Base-by-base conservation (phyloP, 2,113 vertebrate species). In the Sylvietta virens region DNA sequence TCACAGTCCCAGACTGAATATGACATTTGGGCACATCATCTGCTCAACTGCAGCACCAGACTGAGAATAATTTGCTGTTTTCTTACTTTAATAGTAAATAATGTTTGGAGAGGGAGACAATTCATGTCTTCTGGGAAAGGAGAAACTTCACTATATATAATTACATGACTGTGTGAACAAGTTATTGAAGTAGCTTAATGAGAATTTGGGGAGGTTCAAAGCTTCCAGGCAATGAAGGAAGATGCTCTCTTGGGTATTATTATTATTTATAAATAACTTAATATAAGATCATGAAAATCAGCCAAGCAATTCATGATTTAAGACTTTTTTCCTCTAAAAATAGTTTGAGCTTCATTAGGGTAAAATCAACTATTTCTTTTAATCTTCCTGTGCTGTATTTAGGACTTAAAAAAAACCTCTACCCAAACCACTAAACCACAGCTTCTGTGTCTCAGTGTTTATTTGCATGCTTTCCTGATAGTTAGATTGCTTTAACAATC, bases 261-360 rank as follows among this genome's bases (percentile, higher is more conserved):
- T 96, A 79, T 84, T 96, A 88, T 95, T 96, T 96, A 96, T 97
- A 96, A 96, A 94, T 92, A 97, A 94, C 93, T 85, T 88, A 90
- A 81, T 92, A 86, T 88, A 95, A 94, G 80, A 78, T 66, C 1
- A 26, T 71, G 79, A 87, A 80, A 88, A 95, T 95, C 81, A 95
- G 67, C 76, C 53, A 74, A 81, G 79, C n/a, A 19, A 13, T 90
- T 84, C 61, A 86, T 39, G 39, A 60, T 93, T 93, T 89, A 48
- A 74, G 91, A 72, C 9, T 44, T 87, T 94, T 91, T 73, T 17
- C 28, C n/a, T 90, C 86, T 92, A 94, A 95, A 95, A 93, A 94
- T 88, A 96, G 51, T 33, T 89, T 27, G 31, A 53, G 84, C 78
- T 95, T 97, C 81, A 56, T 95, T 87, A 85, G 51, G 50, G 64